Conservation (phyloP, 2,113 vertebrate species). For the Hemiscyllium ocellatum region DNA sequence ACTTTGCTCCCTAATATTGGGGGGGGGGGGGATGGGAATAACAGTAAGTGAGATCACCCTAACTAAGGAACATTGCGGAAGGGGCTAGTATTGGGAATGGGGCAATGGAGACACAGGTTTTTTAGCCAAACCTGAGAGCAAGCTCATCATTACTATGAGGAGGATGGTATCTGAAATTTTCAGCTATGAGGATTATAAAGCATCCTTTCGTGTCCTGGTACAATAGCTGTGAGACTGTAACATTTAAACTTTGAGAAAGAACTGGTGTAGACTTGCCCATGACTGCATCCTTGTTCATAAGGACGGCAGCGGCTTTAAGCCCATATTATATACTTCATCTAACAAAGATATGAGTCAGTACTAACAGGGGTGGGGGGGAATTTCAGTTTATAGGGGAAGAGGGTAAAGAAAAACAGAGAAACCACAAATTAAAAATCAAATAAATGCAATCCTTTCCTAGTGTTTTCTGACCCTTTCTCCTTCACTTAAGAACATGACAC, state of each 20-base stretch:
- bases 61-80: neutral
- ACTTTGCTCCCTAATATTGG: neutral
- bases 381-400: neutral
- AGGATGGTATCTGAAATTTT: neutral
- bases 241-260: neutral
- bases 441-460: neutral
- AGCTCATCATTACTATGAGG: neutral
- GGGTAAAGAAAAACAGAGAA: neutral
- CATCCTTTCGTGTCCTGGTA: too few species aligned
- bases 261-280: neutral
- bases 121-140: neutral
- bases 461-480: neutral
- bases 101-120: neutral
- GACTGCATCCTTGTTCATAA: neutral
- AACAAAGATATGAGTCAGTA: neutral
- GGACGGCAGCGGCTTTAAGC: neutral
- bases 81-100: neutral
- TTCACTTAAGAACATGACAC: too few species aligned
- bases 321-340: neutral
- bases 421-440: neutral
- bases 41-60: neutral
- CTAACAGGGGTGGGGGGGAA: neutral
- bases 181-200: neutral
- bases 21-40: neutral
- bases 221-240: neutral